Evolutionary conservation across 2,888 invertebrate genomes (phyloP), one percentile per base, ranked within the genome.

Genomic region (Troilus luridus): DNA sequence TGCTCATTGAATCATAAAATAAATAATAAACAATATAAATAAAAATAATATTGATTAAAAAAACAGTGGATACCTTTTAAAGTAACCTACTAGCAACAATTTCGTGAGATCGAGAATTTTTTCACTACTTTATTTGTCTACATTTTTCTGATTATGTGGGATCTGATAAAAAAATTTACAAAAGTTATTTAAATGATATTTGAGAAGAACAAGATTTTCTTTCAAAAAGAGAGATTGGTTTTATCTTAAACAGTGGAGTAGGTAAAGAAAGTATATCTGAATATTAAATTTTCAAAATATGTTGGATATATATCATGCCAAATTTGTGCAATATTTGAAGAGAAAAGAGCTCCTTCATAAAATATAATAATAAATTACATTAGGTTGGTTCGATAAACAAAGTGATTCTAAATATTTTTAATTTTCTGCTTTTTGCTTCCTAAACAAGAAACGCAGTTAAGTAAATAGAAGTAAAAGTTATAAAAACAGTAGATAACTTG

Each of bases 11-110:
- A 24, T 24, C 11, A 67, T 12, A 67, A 72, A 72, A 72, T 72
- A 72, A 77, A 77, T 77, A 77, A 77, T 27, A 67, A n/a, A n/a
- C n/a, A n/a, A n/a, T n/a, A 72, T 72, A 72, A 77, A 77, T 77
- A 77, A 77, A 12, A 67, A 67, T 27, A 24, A 0, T n/a, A 41
- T 41, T 41, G 41, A 41, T 41, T 41, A 3, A 27, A 19, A 17
- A 41, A 77, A 77, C 9, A 24, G 41, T 41, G 19, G 14, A 24
- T 8, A 27, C 14, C 41, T 77, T 77, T 77, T 41, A 19, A 14
- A 77, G 17, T 41, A 41, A 77, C 27, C 19, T 17, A 41, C 72
- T 17, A 19, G 27, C 9, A 77, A 19, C 21, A 8, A 8, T 41
- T 41, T 7, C 17, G 8, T 41, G 17, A 17, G 41, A 41, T 77